Evolutionary conservation across 1,140 invertebrate genomes (phyloP).

Genomic region (Macrobrachium rosenbergii): DNA sequence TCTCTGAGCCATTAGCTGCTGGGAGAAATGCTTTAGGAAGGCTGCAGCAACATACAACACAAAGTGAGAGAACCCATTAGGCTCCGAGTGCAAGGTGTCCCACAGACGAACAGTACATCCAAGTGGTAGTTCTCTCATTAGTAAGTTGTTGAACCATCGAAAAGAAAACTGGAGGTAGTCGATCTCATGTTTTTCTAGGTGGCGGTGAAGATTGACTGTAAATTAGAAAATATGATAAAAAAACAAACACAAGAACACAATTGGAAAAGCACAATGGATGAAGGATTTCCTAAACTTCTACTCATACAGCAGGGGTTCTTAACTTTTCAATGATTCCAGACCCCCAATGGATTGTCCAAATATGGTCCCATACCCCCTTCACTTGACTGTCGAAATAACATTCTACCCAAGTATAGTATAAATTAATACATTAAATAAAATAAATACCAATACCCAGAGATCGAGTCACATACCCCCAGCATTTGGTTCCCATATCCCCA

Average conservation of each 20-base stretch:
- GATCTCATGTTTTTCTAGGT: slow-evolving; percentile 92
- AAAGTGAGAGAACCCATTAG: slow-evolving; percentile 96
- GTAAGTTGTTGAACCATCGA: slow-evolving; percentile 99
- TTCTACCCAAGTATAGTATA: too few species aligned
- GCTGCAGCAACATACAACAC: slow-evolving; percentile 99
- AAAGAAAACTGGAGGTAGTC: slow-evolving; percentile 99
- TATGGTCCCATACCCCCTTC: too few species aligned
- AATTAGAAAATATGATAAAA: slow-evolving; percentile 51
- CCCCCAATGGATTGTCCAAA: too few species aligned
- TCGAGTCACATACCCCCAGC: too few species aligned
- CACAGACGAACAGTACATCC: slow-evolving; percentile 97
- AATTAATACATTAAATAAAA: too few species aligned
- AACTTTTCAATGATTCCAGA: too few species aligned
- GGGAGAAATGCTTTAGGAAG: slow-evolving; percentile 95
- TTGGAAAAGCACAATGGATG: background rate
- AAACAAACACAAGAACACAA: background rate
- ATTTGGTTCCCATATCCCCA: too few species aligned
- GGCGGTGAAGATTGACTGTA: slow-evolving; percentile 86
- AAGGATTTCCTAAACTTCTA: too few species aligned
- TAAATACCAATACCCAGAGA: too few species aligned
- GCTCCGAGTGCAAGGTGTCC: slow-evolving; percentile 99
- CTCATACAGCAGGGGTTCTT: too few species aligned
- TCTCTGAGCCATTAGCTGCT: slow-evolving; percentile 87
- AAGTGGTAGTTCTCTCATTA: slow-evolving; percentile 97
- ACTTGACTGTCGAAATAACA: too few species aligned